A percentile compares a stretch with the other conserved stretches of the same genome.
Evolutionary conservation across 2,797 vertebrate genomes (phyloP).

Genomic region (Diceros bicornis): DNA sequence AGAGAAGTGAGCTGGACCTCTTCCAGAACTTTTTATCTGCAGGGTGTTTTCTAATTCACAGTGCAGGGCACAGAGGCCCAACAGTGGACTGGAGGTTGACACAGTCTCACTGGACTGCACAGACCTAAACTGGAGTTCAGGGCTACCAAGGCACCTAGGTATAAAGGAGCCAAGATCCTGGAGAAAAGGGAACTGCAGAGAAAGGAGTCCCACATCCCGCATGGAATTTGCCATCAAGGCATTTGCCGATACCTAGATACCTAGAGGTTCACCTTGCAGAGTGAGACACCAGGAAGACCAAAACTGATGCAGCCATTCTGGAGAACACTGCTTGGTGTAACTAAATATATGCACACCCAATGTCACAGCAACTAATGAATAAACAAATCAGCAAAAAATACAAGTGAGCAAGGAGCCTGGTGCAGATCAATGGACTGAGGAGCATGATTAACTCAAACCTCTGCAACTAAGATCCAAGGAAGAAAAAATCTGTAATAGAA

Average conservation of each 20-base stretch:
- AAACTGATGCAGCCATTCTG: neutral
- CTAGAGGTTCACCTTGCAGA: neutral
- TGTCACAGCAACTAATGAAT: neutral
- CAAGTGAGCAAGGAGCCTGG: neutral
- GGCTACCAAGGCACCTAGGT: neutral
- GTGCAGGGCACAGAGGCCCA: neutral
- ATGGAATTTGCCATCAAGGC: neutral
- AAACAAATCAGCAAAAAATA: neutral
- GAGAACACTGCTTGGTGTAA: neutral
- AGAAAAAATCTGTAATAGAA: neutral
- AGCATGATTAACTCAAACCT: neutral
- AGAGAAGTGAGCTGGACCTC: neutral
- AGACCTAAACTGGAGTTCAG: neutral
- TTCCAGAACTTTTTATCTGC: neutral
- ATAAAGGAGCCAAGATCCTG: neutral
- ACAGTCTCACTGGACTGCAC: accelerated
- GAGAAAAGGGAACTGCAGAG: neutral
- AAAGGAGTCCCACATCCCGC: neutral
- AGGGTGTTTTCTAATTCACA: neutral
- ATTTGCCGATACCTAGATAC: neutral
- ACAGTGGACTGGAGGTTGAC: neutral
- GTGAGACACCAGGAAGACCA: neutral
- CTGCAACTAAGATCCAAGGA: neutral
- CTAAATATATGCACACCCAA: accelerated
- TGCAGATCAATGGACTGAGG: neutral